Evolutionary conservation across 2,113 vertebrate genomes (phyloP).

Genomic region (Microcebus ravelobensis): DNA sequence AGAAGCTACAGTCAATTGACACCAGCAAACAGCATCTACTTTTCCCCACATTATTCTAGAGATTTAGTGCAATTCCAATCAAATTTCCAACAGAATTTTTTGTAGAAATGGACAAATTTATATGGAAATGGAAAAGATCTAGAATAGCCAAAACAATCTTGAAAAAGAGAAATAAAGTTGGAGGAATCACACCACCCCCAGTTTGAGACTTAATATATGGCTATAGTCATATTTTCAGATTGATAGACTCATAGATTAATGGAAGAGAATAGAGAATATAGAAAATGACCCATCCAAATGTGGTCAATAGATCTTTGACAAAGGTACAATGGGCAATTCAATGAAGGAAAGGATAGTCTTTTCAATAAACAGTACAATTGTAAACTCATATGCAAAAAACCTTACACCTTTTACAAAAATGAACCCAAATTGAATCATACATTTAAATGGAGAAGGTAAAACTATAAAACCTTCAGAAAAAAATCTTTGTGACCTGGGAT

Average conservation of each 20-base stretch:
- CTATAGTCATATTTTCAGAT: not conserved
- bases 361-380: not conserved
- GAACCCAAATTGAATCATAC: not conserved
- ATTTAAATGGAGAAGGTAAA: not conserved
- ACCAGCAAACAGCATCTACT: not conserved
- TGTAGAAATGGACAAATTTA: too few relatives aligned
- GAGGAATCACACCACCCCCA: not conserved
- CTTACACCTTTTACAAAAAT: not conserved
- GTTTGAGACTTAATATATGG: not conserved
- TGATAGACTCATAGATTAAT: not conserved
- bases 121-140: not conserved
- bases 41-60: not conserved
- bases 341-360: not conserved
- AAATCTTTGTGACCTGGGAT: not conserved
- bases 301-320: not conserved
- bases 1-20: not conserved
- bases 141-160: not conserved
- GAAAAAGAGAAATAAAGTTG: not conserved
- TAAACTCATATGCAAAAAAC: not conserved
- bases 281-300: not conserved
- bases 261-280: not conserved
- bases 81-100: not conserved
- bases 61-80: not conserved
- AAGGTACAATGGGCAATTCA: not conserved
- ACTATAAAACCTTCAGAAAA: not conserved